Evolutionary conservation across 35 echinoderm and acorn worm genomes (phyloP).

Genomic region (Lytechinus variegatus): DNA sequence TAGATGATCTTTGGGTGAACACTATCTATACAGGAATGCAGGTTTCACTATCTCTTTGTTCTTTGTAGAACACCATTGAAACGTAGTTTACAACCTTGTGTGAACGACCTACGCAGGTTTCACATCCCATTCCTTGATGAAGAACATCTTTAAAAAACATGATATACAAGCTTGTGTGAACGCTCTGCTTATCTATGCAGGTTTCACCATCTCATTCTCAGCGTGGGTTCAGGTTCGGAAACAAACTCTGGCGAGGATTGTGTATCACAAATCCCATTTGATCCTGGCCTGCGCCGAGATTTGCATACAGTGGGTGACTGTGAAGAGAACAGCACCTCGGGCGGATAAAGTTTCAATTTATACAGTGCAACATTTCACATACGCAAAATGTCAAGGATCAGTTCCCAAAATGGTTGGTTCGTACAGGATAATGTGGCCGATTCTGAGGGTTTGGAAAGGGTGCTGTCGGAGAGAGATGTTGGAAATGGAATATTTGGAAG

Average conservation of each 20-base stretch:
- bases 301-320: neutral
- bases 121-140: no score
- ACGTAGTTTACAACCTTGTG: no score
- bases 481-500: neutral
- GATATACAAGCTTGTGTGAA: neutral
- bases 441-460: neutral
- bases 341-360: neutral
- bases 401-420: neutral
- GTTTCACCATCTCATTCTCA: neutral
- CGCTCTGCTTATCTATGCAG: neutral
- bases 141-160: neutral
- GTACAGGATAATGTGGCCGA: neutral
- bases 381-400: slow-evolving; percentile 3
- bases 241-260: neutral
- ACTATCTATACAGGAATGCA: no score
- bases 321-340: neutral
- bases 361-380: slow-evolving; percentile 6
- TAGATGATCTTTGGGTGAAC: no score
- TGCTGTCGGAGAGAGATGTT: neutral
- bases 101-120: no score
- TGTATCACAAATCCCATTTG: neutral
- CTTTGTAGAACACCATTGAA: no score
- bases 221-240: neutral
- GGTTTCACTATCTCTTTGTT: no score
- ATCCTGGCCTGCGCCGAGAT: neutral